These are phyloP conservation scores for Asteroscopus sphinx DNA, from an alignment of 2,888 invertebrate genomes.

Conservation along the genomic window DNA sequence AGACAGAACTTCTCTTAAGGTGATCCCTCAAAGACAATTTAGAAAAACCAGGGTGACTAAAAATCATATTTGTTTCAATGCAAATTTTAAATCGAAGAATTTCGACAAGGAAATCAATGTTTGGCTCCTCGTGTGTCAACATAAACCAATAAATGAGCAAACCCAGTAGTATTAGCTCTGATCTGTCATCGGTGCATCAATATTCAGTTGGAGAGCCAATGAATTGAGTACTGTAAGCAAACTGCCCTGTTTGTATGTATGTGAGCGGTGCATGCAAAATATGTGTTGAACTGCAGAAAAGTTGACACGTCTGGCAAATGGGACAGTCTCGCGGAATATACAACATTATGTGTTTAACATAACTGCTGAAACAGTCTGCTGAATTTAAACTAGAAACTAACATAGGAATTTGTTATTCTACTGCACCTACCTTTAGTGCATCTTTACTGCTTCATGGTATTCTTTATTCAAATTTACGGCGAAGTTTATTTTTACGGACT, in stretches of 20 bases:
- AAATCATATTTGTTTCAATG: background rate
- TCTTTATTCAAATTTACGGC: background rate
- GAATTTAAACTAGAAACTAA: constrained; percentile 8
- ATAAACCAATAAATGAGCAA: constrained; percentile 21
- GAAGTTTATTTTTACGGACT: constrained; percentile 1
- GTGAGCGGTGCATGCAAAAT: constrained; percentile 9
- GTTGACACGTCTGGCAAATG: background rate
- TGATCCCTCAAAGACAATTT: too few relatives aligned
- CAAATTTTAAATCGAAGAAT: background rate
- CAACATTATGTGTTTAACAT: background rate
- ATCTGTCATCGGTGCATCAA: constrained; percentile 48
- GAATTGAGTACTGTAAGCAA: constrained; percentile 51
- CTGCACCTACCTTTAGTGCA: background rate
- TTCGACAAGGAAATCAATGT: constrained; percentile 5
- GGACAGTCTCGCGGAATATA: constrained; percentile 1
- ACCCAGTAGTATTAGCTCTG: constrained; percentile 26
- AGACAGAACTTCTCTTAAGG: too few relatives aligned
- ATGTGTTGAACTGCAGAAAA: constrained; percentile 4
- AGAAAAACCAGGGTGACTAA: background rate
- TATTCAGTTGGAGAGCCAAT: constrained; percentile 43
- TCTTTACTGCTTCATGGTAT: background rate
- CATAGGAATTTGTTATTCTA: too few relatives aligned
- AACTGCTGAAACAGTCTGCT: background rate
- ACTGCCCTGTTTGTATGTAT: constrained; percentile 47
- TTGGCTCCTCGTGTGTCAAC: constrained; percentile 5